These are phyloP conservation scores for Sciaenops ocellatus DNA, from an alignment of 2,797 vertebrate genomes.

Conservation along the genomic window DNA sequence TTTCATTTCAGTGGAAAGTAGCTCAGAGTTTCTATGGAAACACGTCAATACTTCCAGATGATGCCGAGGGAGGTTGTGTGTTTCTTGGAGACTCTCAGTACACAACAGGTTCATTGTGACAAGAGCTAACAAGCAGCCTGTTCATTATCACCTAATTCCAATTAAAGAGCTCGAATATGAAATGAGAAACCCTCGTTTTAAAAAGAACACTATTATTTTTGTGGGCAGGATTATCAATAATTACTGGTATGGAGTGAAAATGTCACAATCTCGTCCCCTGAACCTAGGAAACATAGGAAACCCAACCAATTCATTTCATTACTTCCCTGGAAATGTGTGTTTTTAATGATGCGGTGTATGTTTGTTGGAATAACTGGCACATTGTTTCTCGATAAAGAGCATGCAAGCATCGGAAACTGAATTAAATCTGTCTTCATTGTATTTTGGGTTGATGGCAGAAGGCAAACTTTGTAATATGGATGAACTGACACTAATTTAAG, in stretches of 20 bases:
- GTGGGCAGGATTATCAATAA: background rate
- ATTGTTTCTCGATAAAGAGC: background rate
- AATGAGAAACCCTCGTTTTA: conserved; percentile 5
- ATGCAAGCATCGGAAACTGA: background rate
- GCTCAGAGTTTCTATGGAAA: conserved; percentile 70
- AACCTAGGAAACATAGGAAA: background rate
- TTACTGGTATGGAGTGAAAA: background rate
- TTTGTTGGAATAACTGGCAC: background rate
- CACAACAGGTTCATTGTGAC: conserved; percentile 53
- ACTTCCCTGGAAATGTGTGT: background rate
- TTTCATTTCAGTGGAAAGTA: conserved; percentile 41
- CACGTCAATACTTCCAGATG: conserved; percentile 37
- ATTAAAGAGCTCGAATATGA: conserved; percentile 8
- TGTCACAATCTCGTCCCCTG: background rate
- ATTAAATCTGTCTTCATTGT: background rate
- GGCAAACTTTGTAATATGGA: background rate
- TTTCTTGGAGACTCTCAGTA: conserved; percentile 40
- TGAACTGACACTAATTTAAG: background rate
- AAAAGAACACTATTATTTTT: background rate
- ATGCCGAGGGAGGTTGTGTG: conserved; percentile 39
- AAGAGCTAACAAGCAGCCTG: conserved; percentile 49
- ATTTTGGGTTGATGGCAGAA: background rate
- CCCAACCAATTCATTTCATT: background rate
- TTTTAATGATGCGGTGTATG: background rate
- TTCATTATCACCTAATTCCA: conserved; percentile 49